These are phyloP conservation scores for Monopterus albus DNA, from an alignment of 2,113 vertebrate species.

Conservation along the genomic window DNA sequence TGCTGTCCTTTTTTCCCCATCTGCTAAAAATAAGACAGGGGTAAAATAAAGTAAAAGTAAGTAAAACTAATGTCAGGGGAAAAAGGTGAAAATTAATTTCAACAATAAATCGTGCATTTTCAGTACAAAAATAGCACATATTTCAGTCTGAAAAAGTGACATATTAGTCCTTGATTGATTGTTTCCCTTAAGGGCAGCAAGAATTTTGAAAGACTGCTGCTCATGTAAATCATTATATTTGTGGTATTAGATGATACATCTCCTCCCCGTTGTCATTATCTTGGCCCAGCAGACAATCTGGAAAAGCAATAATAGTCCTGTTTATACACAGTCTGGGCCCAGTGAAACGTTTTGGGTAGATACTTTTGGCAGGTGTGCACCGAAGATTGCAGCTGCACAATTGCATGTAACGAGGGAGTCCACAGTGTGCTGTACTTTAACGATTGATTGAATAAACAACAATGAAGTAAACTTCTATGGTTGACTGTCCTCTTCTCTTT, in stretches of 20 bases:
- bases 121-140: conserved; percentile 1
- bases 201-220: not conserved
- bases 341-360: conserved; percentile 5
- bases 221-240: conserved; percentile 6
- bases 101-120: not conserved
- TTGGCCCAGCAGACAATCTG: not conserved
- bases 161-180: conserved; percentile 12
- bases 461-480: not conserved
- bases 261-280: not conserved
- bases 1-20: conserved; percentile 13
- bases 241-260: conserved; percentile 5
- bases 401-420: not conserved
- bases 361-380: not conserved
- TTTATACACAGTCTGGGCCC: not conserved
- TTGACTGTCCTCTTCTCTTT: not conserved
- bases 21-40: conserved; percentile 6
- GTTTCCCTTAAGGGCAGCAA: not conserved
- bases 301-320: not conserved
- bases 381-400: not conserved
- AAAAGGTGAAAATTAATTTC: not conserved
- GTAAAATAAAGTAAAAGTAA: not conserved
- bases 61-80: not conserved
- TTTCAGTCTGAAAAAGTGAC: conserved; percentile 11
- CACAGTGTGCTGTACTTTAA: not conserved
- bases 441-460: not conserved